Evolutionary conservation across 2,797 vertebrate genomes (phyloP).

Genomic region (Ciconia nigra): DNA sequence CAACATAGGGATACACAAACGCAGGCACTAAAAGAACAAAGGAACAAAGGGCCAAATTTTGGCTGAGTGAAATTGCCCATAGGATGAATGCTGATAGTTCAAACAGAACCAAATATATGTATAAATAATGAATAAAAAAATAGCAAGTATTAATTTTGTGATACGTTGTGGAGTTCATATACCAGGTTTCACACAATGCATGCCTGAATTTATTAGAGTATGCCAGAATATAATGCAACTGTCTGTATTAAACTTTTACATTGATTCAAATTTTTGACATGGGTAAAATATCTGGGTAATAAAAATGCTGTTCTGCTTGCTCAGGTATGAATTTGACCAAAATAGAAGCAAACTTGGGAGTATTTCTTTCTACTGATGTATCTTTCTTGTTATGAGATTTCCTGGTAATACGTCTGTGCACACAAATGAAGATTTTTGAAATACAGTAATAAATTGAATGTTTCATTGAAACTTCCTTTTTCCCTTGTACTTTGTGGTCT

Average conservation of each 20-base stretch:
- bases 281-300: not conserved
- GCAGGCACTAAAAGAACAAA: not conserved
- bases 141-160: not conserved
- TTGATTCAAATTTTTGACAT: not conserved
- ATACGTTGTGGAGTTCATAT: not conserved
- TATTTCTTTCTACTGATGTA: not conserved
- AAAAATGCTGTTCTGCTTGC: not conserved
- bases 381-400: not conserved
- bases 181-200: not conserved
- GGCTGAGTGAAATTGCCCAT: not conserved
- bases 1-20: not conserved
- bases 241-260: not conserved
- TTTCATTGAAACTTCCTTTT: not conserved
- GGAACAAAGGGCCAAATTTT: not conserved
- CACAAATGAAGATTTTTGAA: not conserved
- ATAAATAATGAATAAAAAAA: not conserved
- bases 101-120: not conserved
- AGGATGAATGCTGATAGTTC: not conserved
- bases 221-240: not conserved
- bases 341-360: not conserved
- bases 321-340: not conserved
- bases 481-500: not conserved
- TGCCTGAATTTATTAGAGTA: not conserved
- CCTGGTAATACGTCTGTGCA: not conserved
- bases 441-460: not conserved